Conservation (phyloP, 2,113 vertebrate genomes). For the Helogale parvula region DNA sequence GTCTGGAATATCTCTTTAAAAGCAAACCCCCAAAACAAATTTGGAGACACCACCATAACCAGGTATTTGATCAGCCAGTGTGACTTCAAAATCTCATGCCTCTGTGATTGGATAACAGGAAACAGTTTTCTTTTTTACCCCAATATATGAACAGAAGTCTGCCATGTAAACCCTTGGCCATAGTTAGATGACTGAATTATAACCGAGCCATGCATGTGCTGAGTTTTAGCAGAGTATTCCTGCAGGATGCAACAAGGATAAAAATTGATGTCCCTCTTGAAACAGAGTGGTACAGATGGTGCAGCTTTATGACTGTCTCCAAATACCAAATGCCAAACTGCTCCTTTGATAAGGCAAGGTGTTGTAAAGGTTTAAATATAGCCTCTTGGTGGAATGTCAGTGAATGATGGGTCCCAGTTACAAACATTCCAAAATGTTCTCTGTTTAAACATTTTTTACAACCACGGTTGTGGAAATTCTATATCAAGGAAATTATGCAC, state of each 20-base stretch:
- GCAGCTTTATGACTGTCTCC: conserved; percentile 79
- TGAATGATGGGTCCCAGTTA: conserved; percentile 62
- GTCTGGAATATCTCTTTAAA: conserved; percentile 54
- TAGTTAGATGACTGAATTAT: conserved; percentile 71
- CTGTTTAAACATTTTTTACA: conserved; percentile 77
- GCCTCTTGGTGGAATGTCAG: conserved; percentile 64
- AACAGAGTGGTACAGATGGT: conserved; percentile 83
- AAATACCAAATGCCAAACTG: conserved; percentile 81
- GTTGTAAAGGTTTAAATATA: conserved; percentile 76
- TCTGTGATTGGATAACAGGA: conserved; percentile 50
- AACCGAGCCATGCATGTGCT: conserved; percentile 69
- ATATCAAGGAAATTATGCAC: conserved; percentile 51
- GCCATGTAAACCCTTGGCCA: conserved; percentile 63
- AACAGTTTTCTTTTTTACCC: conserved; percentile 36
- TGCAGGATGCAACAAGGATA: conserved; percentile 78
- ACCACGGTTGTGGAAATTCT: conserved; percentile 66
- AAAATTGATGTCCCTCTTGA: conserved; percentile 85
- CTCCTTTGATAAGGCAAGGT: conserved; percentile 76
- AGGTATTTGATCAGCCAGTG: conserved; percentile 61
- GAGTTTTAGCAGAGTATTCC: conserved; percentile 73
- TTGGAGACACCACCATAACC: conserved; percentile 48
- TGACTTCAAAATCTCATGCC: conserved; percentile 53
- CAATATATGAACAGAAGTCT: conserved; percentile 69
- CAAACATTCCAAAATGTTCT: conserved; percentile 62
- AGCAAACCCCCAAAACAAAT: conserved; percentile 58